Conservation (phyloP, 2,113 vertebrate genomes). For the Cyanoramphus novaezelandiae region DNA sequence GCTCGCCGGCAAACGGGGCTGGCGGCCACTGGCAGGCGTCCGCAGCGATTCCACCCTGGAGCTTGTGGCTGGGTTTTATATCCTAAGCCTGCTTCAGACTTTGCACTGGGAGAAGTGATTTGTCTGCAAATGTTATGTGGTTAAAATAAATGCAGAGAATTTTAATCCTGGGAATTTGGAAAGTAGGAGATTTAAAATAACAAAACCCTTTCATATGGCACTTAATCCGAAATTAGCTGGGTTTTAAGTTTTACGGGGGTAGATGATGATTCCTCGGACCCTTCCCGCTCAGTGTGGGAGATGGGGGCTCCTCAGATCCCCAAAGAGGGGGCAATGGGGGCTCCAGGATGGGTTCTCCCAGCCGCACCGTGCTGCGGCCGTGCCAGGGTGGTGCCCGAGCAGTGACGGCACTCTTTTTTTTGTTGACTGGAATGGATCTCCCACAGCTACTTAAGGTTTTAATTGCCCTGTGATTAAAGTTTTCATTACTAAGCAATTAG, state of each 20-base stretch:
- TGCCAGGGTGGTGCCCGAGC: background rate
- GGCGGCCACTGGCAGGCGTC: background rate
- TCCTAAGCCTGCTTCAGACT: conserved; percentile 48
- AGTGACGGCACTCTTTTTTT: background rate
- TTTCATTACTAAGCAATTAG: conserved; percentile 74
- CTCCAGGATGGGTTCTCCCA: background rate
- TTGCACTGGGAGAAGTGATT: conserved; percentile 63
- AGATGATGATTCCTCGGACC: conserved; percentile 39
- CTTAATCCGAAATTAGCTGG: conserved; percentile 64
- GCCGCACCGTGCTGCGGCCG: rapidly evolving
- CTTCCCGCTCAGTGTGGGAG: background rate
- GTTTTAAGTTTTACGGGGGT: conserved; percentile 35
- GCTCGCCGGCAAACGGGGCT: rapidly evolving
- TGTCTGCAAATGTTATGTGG: conserved; percentile 68
- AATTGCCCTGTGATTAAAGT: conserved; percentile 72
- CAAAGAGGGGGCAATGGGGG: background rate
- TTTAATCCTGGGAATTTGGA: conserved; percentile 70
- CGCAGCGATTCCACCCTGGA: background rate
- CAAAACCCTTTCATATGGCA: conserved; percentile 69
- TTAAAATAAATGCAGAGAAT: conserved; percentile 70
- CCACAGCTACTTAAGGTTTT: conserved; percentile 68
- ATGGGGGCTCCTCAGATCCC: background rate
- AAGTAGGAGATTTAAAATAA: conserved; percentile 70
- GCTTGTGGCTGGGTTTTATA: conserved; percentile 35
- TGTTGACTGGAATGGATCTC: conserved; percentile 68